Evolutionary conservation across 1,140 invertebrate species (phyloP).

Genomic region (Trichonephila clavipes): DNA sequence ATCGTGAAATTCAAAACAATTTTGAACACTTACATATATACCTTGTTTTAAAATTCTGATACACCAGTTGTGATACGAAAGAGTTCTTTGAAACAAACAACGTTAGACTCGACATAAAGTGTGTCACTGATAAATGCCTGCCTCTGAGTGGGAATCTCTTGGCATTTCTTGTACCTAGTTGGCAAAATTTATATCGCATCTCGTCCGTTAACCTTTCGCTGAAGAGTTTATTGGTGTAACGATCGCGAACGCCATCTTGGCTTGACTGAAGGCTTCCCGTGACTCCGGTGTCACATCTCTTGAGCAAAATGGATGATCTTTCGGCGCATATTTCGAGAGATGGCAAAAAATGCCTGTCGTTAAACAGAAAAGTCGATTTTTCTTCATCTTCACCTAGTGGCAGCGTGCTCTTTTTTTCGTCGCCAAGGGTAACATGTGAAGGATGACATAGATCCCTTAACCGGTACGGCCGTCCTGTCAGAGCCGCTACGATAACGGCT

Average conservation of each 20-base stretch:
- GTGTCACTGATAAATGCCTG: no score
- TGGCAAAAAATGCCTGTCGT: constrained; percentile 74
- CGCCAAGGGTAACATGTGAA: constrained; percentile 59
- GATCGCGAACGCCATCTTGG: constrained; percentile 67
- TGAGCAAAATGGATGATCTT: constrained; percentile 76
- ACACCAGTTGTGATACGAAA: no score
- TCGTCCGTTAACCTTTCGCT: constrained; percentile 63
- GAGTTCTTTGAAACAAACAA: no score
- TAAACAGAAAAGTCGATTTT: constrained; percentile 75
- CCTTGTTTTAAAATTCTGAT: no score
- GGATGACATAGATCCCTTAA: constrained; percentile 58
- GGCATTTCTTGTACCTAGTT: constrained; percentile 49
- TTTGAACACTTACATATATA: no score
- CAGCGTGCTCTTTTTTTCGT: constrained; percentile 38
- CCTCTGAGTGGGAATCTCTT: not conserved
- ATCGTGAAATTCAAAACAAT: no score
- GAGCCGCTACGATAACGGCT: constrained; percentile 14
- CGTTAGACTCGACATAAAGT: no score
- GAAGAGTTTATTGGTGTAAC: constrained; percentile 73
- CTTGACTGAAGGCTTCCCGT: constrained; percentile 64
- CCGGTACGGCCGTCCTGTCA: constrained; percentile 23
- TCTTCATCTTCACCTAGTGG: constrained; percentile 58
- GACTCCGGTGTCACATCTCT: constrained; percentile 73
- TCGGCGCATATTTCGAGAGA: constrained; percentile 74
- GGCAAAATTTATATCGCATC: constrained; percentile 58